Evolutionary conservation across 2,888 invertebrate species (phyloP).

Genomic region (Lissocephala sabroskyi): DNA sequence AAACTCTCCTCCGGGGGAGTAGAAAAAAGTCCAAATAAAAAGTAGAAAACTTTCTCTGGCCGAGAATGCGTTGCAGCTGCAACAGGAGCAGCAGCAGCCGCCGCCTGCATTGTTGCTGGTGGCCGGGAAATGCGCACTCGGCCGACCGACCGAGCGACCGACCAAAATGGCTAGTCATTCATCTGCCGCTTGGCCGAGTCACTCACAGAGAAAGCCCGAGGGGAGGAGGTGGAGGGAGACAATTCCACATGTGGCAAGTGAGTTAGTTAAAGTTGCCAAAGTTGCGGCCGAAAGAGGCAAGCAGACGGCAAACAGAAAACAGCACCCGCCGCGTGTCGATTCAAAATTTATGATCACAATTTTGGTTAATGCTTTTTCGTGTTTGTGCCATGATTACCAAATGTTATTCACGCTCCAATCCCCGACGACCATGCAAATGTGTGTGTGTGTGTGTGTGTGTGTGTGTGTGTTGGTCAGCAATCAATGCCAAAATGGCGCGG

Average conservation of each 20-base stretch:
- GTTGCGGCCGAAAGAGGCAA: conserved; percentile 16
- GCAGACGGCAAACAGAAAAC: conserved; percentile 15
- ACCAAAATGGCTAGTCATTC: conserved; percentile 48
- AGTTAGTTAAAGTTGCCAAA: conserved; percentile 31
- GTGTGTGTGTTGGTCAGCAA: conserved; percentile 32
- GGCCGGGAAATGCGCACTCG: no score
- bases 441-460: conserved; percentile 6
- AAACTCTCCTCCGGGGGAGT: no score
- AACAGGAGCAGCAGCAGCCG: conserved; percentile 13
- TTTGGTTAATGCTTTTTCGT: conserved; percentile 72
- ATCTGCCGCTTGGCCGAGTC: conserved; percentile 37
- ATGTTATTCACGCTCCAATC: conserved; percentile 67
- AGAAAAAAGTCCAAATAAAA: conserved; percentile 24
- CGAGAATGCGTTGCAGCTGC: conserved; percentile 58
- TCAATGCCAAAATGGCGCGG: conserved; percentile 59
- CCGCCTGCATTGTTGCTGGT: conserved; percentile 28
- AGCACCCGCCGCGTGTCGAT: conserved; percentile 60
- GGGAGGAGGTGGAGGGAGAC: no score
- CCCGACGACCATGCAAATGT: conserved; percentile 21
- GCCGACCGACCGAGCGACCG: conserved; percentile 8
- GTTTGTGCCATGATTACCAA: conserved; percentile 70
- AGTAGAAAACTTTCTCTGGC: conserved; percentile 45
- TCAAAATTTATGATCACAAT: conserved; percentile 72
- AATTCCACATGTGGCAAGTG: neutral
- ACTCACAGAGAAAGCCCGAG: no score